These are phyloP conservation scores for Oreochromis aureus DNA, from an alignment of 2,113 vertebrate species.

Conservation along the genomic window DNA sequence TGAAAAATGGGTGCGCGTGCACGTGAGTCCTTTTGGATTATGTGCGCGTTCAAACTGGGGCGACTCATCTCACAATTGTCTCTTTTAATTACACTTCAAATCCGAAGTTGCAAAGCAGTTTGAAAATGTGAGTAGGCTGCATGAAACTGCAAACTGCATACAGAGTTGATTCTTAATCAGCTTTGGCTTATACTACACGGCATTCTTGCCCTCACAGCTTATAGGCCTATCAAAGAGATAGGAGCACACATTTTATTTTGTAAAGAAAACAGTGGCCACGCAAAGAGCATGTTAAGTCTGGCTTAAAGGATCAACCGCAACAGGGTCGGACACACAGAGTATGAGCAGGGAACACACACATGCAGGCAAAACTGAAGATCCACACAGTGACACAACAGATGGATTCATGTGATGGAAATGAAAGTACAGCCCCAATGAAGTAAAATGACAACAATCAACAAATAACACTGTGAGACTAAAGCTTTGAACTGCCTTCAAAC, in stretches of 20 bases:
- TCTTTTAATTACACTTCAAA: not conserved
- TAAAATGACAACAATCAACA: not conserved
- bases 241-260: not conserved
- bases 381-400: not conserved
- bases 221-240: not conserved
- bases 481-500: not conserved
- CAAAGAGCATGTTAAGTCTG: not conserved
- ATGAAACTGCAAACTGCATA: not conserved
- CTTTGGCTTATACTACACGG: not conserved
- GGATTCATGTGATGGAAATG: not conserved
- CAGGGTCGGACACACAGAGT: not conserved
- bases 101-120: not conserved
- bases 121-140: not conserved
- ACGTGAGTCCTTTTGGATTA: not conserved
- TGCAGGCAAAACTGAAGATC: not conserved
- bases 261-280: not conserved
- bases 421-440: not conserved
- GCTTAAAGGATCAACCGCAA: slow-evolving; percentile 19
- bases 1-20: not conserved
- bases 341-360: not conserved
- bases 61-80: not conserved
- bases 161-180: not conserved
- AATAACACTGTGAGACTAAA: not conserved
- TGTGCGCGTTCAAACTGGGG: not conserved
- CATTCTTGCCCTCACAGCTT: not conserved